Conservation (phyloP, 2,113 vertebrate genomes). For the Larimichthys crocea region DNA sequence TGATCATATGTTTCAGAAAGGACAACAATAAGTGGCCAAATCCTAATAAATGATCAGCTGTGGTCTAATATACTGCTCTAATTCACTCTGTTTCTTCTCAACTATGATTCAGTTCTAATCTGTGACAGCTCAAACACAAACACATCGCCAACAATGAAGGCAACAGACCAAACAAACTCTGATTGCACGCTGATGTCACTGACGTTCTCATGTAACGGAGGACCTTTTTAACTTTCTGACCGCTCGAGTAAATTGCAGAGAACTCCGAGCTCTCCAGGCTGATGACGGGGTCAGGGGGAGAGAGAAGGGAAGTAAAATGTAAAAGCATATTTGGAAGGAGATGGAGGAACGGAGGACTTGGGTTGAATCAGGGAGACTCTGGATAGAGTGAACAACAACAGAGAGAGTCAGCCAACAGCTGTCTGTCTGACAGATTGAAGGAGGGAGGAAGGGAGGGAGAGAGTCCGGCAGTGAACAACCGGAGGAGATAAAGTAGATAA, state of each 20-base stretch:
- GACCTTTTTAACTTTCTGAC: constrained; percentile 52
- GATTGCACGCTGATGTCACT: constrained; percentile 66
- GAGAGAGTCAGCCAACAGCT: constrained; percentile 56
- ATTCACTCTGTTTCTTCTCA: neutral
- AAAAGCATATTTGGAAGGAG: constrained; percentile 63
- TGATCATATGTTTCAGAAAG: neutral
- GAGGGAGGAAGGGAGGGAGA: constrained; percentile 37
- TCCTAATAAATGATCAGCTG: constrained; percentile 10
- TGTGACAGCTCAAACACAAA: constrained; percentile 32
- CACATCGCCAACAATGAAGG: constrained; percentile 48
- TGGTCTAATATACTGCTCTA: neutral
- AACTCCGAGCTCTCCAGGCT: constrained; percentile 43
- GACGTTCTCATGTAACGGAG: constrained; percentile 49
- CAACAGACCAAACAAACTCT: constrained; percentile 58
- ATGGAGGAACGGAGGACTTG: constrained; percentile 35
- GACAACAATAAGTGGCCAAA: neutral
- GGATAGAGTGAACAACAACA: constrained; percentile 48
- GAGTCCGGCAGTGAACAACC: constrained; percentile 52
- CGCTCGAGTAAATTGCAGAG: neutral
- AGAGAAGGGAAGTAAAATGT: constrained; percentile 21
- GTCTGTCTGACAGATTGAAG: constrained; percentile 65
- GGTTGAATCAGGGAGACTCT: constrained; percentile 50
- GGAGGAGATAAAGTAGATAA: constrained; percentile 75
- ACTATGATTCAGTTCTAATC: constrained; percentile 10
- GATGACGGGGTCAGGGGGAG: constrained; percentile 19